Base-by-base conservation (phyloP, 2,113 vertebrate genomes). In the Syrmaticus mikado region DNA sequence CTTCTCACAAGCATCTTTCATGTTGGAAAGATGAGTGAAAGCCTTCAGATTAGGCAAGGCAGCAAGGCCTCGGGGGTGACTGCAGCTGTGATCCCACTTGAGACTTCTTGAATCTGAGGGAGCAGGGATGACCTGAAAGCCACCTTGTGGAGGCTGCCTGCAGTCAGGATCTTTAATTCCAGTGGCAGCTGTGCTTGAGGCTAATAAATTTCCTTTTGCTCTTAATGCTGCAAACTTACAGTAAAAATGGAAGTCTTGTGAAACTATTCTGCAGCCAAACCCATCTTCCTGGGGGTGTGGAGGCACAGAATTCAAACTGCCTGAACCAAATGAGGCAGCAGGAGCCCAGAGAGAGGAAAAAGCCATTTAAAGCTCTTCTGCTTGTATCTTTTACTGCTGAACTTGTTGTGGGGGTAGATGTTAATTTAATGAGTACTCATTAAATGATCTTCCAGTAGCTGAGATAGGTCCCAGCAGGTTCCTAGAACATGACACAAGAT, bases 341-440 rank as follows among this genome's bases (percentile, higher is more conserved):
- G 91, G 72, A 94, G 90, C 93, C 87, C 76, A 13, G 19, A 86
- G 93, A 95, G 93, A 81, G 92, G 92, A 34, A 90, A 93, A 76
- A 97, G 53, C 77, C 88, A 92, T 95, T 96, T 95, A 93, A 79
- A 96, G 71, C 93, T 93, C 88, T 82, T 89, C 77, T 95, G 82
- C 88, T 90, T 62, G 0, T 65, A 32, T 92, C 83, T 89, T 85
- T 85, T 83, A 79, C 74, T 94, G 88, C 81, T 20, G 74, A 94
- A 85, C 78, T 79, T 91, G 83, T 94, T 95, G 90, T 90, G 80
- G 92, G 95, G 90, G 86, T 87, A 88, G 95, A 95, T 95, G 92
- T 92, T 96, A 93, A 93, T 95, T 95, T 95, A 96, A 95, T 96
- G 96, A 95, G 78, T 77, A 60, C 90, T 96, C 95, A 93, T 97